These are phyloP conservation scores for Drosophila cognata DNA, from an alignment of 2,888 invertebrate genomes.

Conservation along the genomic window DNA sequence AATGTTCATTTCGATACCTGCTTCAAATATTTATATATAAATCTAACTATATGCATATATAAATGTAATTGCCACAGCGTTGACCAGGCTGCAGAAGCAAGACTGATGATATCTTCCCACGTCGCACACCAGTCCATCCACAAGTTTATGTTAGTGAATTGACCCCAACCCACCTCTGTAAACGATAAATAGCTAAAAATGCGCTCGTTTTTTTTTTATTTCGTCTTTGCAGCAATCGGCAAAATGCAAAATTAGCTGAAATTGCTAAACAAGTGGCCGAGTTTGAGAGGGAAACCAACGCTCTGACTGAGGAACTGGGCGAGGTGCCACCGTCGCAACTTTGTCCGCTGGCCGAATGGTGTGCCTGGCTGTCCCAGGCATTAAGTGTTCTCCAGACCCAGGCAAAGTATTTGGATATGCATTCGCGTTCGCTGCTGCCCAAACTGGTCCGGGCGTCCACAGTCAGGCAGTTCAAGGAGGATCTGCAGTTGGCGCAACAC, in stretches of 20 bases:
- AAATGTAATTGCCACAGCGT: conserved; percentile 23
- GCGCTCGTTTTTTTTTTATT: background rate
- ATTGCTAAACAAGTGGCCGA: conserved; percentile 19
- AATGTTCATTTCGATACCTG: background rate
- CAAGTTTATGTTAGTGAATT: conserved; percentile 45
- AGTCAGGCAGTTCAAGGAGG: conserved; percentile 36
- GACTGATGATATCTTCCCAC: conserved; percentile 42
- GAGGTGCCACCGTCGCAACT: background rate
- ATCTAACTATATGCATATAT: background rate
- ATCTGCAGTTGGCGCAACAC: conserved; percentile 28
- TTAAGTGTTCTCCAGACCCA: conserved; percentile 42
- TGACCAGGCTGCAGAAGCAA: conserved; percentile 21
- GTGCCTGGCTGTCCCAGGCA: conserved; percentile 34
- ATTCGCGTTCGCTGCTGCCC: conserved; percentile 35
- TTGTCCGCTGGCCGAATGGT: conserved; percentile 16
- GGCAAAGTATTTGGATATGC: conserved; percentile 48
- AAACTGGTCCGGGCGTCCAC: conserved; percentile 4
- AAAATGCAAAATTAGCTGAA: conserved; percentile 12
- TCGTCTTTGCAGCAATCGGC: conserved; percentile 28
- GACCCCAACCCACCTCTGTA: background rate
- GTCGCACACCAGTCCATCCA: conserved; percentile 28
- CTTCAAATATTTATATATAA: background rate
- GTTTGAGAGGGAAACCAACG: conserved; percentile 17
- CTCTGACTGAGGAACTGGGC: conserved; percentile 3
- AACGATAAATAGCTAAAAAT: background rate